These are phyloP conservation scores for Bovichtus diacanthus DNA, from an alignment of 2,797 vertebrate species.

Conservation along the genomic window DNA sequence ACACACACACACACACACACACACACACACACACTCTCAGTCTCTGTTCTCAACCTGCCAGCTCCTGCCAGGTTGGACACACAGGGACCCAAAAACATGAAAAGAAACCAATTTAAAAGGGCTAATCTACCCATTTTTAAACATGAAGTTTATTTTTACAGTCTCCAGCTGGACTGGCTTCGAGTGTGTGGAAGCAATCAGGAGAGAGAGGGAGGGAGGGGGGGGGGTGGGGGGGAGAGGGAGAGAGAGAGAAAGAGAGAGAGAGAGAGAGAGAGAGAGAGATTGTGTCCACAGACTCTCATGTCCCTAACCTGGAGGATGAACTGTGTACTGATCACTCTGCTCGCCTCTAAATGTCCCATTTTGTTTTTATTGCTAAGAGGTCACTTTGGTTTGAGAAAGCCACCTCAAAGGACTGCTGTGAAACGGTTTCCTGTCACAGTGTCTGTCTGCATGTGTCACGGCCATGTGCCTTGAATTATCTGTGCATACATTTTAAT, in stretches of 20 bases:
- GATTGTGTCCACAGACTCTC: constrained; percentile 63
- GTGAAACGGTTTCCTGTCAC: too few relatives aligned
- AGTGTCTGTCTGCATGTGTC: constrained; percentile 51
- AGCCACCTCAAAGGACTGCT: constrained; percentile 79
- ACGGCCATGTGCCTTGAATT: constrained; percentile 35
- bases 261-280: constrained; percentile 29
- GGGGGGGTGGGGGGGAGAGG: constrained; percentile 9
- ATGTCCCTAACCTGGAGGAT: constrained; percentile 64
- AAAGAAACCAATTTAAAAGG: constrained; percentile 81
- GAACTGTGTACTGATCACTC: constrained; percentile 45
- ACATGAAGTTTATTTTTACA: constrained; percentile 86
- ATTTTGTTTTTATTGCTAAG: constrained; percentile 62
- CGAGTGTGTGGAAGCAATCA: constrained; percentile 82
- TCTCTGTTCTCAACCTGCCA: constrained; percentile 63
- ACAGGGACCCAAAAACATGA: constrained; percentile 76
- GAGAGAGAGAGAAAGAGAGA: too few relatives aligned
- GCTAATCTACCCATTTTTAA: constrained; percentile 82
- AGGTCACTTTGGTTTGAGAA: constrained; percentile 47
- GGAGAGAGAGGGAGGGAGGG: constrained; percentile 44
- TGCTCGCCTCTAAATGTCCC: constrained; percentile 52
- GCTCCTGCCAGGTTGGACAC: constrained; percentile 62
- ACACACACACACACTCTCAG: constrained; percentile 13
- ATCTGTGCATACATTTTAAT: constrained; percentile 37
- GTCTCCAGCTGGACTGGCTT: constrained; percentile 82
- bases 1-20: constrained; percentile 25